Conservation (phyloP, 2,888 invertebrate genomes). For the Esperia sulphurella region DNA sequence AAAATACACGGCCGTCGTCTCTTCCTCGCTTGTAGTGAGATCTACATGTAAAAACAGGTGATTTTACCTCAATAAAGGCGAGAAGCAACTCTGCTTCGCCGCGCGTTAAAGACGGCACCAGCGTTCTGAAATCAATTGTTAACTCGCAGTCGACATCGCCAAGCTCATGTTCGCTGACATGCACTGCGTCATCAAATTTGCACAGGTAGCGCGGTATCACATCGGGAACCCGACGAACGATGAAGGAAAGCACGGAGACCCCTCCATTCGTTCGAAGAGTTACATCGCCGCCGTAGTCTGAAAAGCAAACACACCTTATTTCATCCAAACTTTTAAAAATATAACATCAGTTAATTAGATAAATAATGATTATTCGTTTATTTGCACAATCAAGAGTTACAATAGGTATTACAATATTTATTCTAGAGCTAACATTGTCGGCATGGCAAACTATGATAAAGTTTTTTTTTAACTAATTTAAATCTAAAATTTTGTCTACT, state of each 20-base stretch:
- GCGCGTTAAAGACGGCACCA: slow-evolving; percentile 80
- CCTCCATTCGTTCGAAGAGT: slow-evolving; percentile 90
- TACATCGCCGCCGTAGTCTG: slow-evolving; percentile 89
- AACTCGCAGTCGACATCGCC: slow-evolving; percentile 93
- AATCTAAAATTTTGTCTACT: too few species aligned
- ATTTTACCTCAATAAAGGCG: slow-evolving; percentile 82
- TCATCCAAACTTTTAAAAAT: too few species aligned
- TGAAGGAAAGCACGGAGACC: slow-evolving; percentile 88
- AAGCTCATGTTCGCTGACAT: slow-evolving; percentile 89
- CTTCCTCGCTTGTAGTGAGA: too few species aligned
- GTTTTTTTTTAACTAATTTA: too few species aligned
- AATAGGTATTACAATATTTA: too few species aligned
- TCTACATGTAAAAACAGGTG: background rate
- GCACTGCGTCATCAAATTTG: slow-evolving; percentile 87
- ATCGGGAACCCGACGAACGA: slow-evolving; percentile 90
- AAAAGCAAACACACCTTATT: slow-evolving; percentile 12
- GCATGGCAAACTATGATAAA: too few species aligned
- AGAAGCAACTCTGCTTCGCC: slow-evolving; percentile 85
- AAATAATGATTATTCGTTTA: too few species aligned
- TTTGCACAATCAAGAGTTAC: too few species aligned
- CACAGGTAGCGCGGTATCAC: slow-evolving; percentile 85
- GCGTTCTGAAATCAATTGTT: slow-evolving; percentile 76
- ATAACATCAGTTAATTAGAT: too few species aligned
- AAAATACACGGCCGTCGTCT: too few species aligned
- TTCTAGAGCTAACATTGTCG: too few species aligned